Percentiles rank a stretch among this genome's conserved stretches.
phyloP scores from a whole-genome alignment of 2,797 vertebrate genomes.

The Rhinogobio ventralis region DNA sequence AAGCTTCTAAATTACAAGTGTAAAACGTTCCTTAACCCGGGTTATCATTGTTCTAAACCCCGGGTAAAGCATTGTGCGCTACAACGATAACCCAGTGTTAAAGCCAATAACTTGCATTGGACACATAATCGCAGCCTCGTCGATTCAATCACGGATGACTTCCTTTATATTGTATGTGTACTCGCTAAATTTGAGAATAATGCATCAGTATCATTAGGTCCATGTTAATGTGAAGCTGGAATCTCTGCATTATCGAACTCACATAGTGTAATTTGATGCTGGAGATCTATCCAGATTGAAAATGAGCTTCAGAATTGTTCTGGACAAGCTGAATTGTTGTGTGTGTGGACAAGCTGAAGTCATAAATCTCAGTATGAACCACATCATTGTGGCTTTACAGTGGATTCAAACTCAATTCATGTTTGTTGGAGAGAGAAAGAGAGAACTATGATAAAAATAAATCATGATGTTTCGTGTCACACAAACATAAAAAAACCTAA shows the following conservation, averaged over 20 bases:
- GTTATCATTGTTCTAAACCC: background rate
- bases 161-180: background rate
- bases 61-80: background rate
- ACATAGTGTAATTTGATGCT: conserved; percentile 71
- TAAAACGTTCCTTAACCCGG: background rate
- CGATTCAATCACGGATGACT: background rate
- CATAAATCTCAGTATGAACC: conserved; percentile 29
- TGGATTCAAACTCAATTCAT: conserved; percentile 15
- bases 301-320: conserved; percentile 71
- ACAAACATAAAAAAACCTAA: conserved; percentile 17
- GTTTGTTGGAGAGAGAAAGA: conserved; percentile 12
- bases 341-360: conserved; percentile 30
- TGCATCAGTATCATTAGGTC: conserved; percentile 64
- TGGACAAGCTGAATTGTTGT: conserved; percentile 63
- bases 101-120: background rate
- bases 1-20: background rate
- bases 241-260: conserved; percentile 62
- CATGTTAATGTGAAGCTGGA: conserved; percentile 58
- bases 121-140: background rate
- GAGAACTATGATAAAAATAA: conserved; percentile 1
- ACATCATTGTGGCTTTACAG: conserved; percentile 14
- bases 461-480: conserved; percentile 12
- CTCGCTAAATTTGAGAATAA: conserved; percentile 66
- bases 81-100: background rate
- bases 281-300: conserved; percentile 74